Evolutionary conservation across 64 coral and sea anemone species (phyloP), one percentile per base, ranked within the genome.

Genomic region (Dendronephthya gigantea): DNA sequence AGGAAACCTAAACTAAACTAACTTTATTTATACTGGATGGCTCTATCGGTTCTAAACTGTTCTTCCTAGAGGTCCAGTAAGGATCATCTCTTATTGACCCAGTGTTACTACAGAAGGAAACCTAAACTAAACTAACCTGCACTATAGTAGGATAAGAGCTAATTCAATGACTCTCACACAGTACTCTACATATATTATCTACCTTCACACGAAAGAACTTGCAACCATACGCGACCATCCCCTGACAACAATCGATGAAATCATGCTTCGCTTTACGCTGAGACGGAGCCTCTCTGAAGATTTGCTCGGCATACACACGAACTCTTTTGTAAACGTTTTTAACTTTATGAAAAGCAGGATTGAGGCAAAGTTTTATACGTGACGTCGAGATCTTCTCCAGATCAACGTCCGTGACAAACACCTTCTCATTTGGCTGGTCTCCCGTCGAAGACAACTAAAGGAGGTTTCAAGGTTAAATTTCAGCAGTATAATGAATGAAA

Each of bases 201-300:
- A 93, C 94, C 91, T 96, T 96, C 33, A 96, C 91, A 8, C 88
- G 89, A 83, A 93, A 96, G 49, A 92, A 96, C 41, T 87, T 89
- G 28, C 94, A 96, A 12, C 94, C 94, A 90, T 96, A 96, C 32
- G 91, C 94, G 0, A 86, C 82, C 75, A 96, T 88, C 7, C 84
- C 87, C 68, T 96, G 94, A 35, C 94, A 96, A 43, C 92, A 96
- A 29, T 96, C 94, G 50, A 96, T 90, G 40, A 88, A 96, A 83
- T 96, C 92, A 50, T 96, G 94, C 38, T 96, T 96, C 8, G 91
- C 94, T 72, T 96, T 96, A 33, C 94, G 87, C 48, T 96, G 91
- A 0, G 90, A 90, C 45, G 92, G 87, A 2, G 68, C 84, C 35
- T 87, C 84, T 49, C 22, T 90, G 33, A 79, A 72, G 82, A 96